Percentiles rank a stretch among this genome's conserved stretches.
Conservation (phyloP, 2,888 invertebrate genomes). For the Exocentrus adspersus region DNA sequence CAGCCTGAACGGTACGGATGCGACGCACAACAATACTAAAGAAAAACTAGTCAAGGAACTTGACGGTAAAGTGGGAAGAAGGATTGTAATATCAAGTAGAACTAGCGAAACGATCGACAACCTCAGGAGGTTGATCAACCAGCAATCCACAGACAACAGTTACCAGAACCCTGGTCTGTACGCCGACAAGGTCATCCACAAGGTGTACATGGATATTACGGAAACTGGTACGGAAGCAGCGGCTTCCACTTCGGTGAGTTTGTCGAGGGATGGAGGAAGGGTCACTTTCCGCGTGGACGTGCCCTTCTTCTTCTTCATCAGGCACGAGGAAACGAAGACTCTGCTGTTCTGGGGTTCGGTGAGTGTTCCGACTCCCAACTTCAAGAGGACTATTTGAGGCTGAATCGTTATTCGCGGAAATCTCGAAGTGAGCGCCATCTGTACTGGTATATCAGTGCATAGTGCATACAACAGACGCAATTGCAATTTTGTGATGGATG, state of each 20-base stretch:
- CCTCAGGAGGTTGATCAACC: constrained; percentile 51
- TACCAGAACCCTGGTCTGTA: constrained; percentile 72
- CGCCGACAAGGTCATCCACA: constrained; percentile 73
- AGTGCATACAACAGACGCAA: too few species aligned
- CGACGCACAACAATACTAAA: constrained; percentile 33
- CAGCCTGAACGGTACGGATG: constrained; percentile 48
- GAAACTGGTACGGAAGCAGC: constrained; percentile 79
- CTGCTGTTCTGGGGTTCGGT: constrained; percentile 79
- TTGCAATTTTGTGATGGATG: too few species aligned
- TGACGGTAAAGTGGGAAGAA: constrained; percentile 55
- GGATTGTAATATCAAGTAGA: constrained; percentile 52
- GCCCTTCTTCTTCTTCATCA: constrained; percentile 80
- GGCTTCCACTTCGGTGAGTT: constrained; percentile 70
- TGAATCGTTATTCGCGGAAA: too few species aligned
- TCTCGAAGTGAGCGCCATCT: too few species aligned
- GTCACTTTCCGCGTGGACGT: constrained; percentile 70
- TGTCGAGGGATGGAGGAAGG: constrained; percentile 68
- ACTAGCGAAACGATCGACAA: constrained; percentile 51
- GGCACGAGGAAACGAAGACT: constrained; percentile 72
- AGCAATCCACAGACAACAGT: constrained; percentile 61
- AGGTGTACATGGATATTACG: constrained; percentile 72
- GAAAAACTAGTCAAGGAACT: constrained; percentile 55
- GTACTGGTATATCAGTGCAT: too few species aligned
- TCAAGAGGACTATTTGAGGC: constrained; percentile 7
- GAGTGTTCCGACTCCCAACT: constrained; percentile 66